Base-by-base conservation (phyloP, 2,888 invertebrate genomes). In the Drosophila subsilvestris region DNA sequence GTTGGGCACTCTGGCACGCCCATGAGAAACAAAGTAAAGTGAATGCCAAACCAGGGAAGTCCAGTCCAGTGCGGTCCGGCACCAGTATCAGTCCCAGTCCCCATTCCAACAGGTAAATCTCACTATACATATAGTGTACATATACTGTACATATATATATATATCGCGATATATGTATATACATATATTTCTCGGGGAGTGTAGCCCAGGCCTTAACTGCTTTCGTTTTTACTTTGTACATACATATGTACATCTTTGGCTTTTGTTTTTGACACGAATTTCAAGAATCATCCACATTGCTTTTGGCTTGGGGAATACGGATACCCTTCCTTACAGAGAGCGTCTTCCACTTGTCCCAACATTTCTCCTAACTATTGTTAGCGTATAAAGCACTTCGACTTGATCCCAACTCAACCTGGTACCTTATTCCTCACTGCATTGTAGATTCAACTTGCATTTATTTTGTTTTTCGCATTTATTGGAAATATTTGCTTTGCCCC, bases 381-480 rank as follows among this genome's bases (percentile, higher is more conserved):
- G 63, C 12, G 56, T 55, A 65, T 66, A 18, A 6, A 17, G 7
- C 3, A 3, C n/a, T 17, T 27, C 66, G 65, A 55, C 9, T 43
- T 43, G 27, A 20, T 42, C 20, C 10, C 10, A 37, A 27, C 25
- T n/a, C 0, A 6, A 25, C 25, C 25, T 53, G 17, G 32, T 18
- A 54, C n/a, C 22, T 29, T 17, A n/a, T 17, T 10, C 20, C 47
- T 12, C 59, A 29, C 55, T 80, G 78, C 78, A 82, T 85, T 82
- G 80, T 85, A 6, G 83, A 85, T 82, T 82, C 83, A 78, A 78
- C 80, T 79, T 72, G 85, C 85, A 85, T 72, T 79, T 79, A 2
- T 14, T 37, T 37, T 14, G 14, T 6, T 3, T 37, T 14, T 63
- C 70, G 66, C 75, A 82, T 76, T 80, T 72, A 69, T 76, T 65